These are phyloP conservation scores for Arvicanthis niloticus DNA, from an alignment of 2,113 vertebrate species.

Conservation along the genomic window DNA sequence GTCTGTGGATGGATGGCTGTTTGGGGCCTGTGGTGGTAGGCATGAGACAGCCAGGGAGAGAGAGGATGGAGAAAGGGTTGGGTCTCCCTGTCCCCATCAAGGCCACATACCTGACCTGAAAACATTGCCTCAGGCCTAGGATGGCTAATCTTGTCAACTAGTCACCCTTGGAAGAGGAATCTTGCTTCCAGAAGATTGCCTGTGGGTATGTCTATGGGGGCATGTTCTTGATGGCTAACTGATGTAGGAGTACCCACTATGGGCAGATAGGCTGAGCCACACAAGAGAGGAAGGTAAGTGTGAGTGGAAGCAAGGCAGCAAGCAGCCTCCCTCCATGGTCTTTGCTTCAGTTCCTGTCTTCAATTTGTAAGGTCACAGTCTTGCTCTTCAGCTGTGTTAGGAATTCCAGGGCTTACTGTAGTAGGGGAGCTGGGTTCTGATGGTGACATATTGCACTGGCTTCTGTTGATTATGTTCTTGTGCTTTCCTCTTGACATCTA, in stretches of 20 bases:
- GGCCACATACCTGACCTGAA: too few relatives aligned
- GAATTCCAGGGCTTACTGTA: too few relatives aligned
- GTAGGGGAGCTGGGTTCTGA: too few relatives aligned
- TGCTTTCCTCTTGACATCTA: too few relatives aligned
- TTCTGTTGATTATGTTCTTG: too few relatives aligned
- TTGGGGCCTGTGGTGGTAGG: background rate
- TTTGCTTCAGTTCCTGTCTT: background rate
- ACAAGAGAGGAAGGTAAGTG: background rate
- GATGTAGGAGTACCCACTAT: background rate
- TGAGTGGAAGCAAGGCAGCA: background rate
- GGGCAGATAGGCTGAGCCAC: background rate
- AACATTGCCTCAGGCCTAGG: background rate
- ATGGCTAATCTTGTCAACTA: background rate
- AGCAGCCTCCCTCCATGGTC: background rate
- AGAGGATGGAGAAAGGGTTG: background rate
- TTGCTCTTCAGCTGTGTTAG: too few relatives aligned
- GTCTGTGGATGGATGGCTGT: too few relatives aligned
- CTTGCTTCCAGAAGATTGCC: background rate
- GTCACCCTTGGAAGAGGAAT: background rate
- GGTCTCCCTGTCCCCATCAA: background rate
- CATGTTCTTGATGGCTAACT: background rate
- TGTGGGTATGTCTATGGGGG: background rate
- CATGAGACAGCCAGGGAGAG: background rate
- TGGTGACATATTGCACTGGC: too few relatives aligned
- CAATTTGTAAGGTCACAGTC: too few relatives aligned